These are phyloP conservation scores for Electrona antarctica DNA, from an alignment of 2,113 vertebrate genomes.

Conservation along the genomic window DNA sequence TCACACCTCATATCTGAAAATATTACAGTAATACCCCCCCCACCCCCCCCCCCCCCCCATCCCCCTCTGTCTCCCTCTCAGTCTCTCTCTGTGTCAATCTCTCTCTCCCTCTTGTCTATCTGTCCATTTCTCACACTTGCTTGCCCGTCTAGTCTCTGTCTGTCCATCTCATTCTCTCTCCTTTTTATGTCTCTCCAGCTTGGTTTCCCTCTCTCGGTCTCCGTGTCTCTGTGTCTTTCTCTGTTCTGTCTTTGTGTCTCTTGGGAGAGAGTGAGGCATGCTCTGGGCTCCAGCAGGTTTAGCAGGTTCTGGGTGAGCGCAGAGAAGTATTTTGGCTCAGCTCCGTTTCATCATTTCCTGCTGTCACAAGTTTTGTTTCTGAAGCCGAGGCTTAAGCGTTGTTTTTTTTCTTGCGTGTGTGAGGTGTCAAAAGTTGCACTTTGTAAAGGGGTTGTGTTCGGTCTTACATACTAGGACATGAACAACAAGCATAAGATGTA, in stretches of 20 bases:
- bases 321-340: conserved; percentile 64
- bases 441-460: conserved; percentile 63
- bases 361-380: conserved; percentile 74
- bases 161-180: conserved; percentile 5
- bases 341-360: conserved; percentile 67
- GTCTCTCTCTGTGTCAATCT: not conserved
- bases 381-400: conserved; percentile 65
- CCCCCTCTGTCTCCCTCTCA: too few species aligned
- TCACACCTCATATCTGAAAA: conserved; percentile 29
- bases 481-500: conserved; percentile 48
- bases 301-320: conserved; percentile 59
- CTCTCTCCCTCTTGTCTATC: conserved; percentile 30
- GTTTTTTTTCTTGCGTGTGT: conserved; percentile 34
- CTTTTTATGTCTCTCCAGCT: conserved; percentile 23
- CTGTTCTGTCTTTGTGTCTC: not conserved
- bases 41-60: too few species aligned
- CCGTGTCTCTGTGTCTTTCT: not conserved
- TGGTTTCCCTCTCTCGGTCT: not conserved
- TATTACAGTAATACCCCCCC: conserved; percentile 24
- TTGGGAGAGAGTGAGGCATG: conserved; percentile 54
- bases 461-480: conserved; percentile 47
- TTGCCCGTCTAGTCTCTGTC: conserved; percentile 25
- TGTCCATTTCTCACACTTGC: conserved; percentile 21
- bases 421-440: conserved; percentile 73
- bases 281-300: conserved; percentile 72